Evolutionary conservation across 1,140 invertebrate species (phyloP).

Genomic region (Drosophila bifasciata): DNA sequence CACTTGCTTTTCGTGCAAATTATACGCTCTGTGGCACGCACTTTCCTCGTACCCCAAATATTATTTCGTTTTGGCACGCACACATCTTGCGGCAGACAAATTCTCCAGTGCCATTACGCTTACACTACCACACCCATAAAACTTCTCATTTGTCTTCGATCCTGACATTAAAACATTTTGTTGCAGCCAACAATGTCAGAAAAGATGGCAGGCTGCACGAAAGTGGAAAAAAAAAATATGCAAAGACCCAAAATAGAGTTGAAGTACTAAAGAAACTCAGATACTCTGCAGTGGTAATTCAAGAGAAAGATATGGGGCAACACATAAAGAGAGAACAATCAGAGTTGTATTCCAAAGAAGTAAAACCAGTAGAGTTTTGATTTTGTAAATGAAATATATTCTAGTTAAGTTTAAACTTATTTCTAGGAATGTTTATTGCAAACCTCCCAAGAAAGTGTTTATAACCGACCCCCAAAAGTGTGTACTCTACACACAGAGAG

Average conservation of each 20-base stretch:
- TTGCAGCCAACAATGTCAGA: conserved; percentile 52
- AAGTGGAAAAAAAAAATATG: conserved; percentile 4
- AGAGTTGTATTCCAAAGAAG: too few relatives aligned
- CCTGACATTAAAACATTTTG: conserved; percentile 71
- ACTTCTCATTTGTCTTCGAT: conserved; percentile 63
- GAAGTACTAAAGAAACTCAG: background rate
- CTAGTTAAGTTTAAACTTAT: too few relatives aligned
- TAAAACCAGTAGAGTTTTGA: too few relatives aligned
- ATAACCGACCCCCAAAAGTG: conserved; percentile 7
- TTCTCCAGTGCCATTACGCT: conserved; percentile 23
- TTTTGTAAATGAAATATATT: too few relatives aligned
- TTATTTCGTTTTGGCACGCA: conserved; percentile 55
- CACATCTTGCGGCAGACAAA: conserved; percentile 13
- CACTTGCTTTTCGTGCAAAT: conserved; percentile 43
- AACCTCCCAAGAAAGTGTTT: conserved; percentile 1
- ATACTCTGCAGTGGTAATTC: background rate
- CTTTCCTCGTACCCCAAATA: conserved; percentile 53
- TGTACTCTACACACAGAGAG: conserved; percentile 1
- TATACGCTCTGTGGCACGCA: conserved; percentile 33
- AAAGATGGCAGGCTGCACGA: conserved; percentile 20
- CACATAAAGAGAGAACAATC: too few relatives aligned
- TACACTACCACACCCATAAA: conserved; percentile 17
- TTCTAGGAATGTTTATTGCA: too few relatives aligned
- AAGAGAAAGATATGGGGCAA: too few relatives aligned
- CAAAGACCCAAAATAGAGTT: conserved; percentile 13